A percentile compares a stretch with the other conserved stretches of the same genome.
Evolutionary conservation across 1,140 invertebrate species (phyloP).

Genomic region (Scaptomyza pallida): DNA sequence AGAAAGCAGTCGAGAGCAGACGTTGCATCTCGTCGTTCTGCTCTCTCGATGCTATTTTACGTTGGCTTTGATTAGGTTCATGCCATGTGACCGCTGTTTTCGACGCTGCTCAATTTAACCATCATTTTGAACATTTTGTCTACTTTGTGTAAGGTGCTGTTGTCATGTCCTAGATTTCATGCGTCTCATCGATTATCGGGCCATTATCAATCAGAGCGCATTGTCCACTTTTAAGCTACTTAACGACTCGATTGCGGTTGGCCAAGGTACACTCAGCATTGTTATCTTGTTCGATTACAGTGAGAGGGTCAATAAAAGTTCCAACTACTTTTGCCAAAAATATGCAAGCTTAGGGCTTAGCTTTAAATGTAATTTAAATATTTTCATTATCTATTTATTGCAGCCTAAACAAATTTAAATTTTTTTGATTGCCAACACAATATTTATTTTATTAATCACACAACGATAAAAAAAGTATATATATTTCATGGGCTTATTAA

Average conservation of each 20-base stretch:
- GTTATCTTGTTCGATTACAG: no score
- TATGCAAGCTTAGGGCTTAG: no score
- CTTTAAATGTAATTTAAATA: no score
- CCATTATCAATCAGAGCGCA: slow-evolving; percentile 32
- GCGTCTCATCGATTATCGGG: slow-evolving; percentile 31
- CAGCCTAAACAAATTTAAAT: no score
- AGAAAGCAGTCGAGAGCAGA: background rate
- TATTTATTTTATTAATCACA: no score
- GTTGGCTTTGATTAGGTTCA: slow-evolving; percentile 7
- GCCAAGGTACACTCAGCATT: background rate
- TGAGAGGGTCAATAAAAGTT: no score
- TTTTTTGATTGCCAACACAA: no score
- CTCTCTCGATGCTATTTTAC: background rate
- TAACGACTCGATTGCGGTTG: slow-evolving; percentile 14
- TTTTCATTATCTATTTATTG: no score
- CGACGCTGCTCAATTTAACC: no score
- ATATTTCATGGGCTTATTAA: background rate
- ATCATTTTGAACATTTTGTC: no score
- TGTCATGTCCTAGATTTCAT: slow-evolving; percentile 17
- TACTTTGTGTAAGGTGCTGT: slow-evolving; percentile 13
- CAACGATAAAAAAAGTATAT: background rate
- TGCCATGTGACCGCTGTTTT: no score
- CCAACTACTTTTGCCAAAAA: no score
- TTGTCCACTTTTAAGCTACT: slow-evolving; percentile 43
- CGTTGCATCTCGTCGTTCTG: background rate